A percentile compares a stretch with the other conserved stretches of the same genome.
phyloP scores from a whole-genome alignment of 2,113 vertebrate species.

The Heptranchias perlo region DNA sequence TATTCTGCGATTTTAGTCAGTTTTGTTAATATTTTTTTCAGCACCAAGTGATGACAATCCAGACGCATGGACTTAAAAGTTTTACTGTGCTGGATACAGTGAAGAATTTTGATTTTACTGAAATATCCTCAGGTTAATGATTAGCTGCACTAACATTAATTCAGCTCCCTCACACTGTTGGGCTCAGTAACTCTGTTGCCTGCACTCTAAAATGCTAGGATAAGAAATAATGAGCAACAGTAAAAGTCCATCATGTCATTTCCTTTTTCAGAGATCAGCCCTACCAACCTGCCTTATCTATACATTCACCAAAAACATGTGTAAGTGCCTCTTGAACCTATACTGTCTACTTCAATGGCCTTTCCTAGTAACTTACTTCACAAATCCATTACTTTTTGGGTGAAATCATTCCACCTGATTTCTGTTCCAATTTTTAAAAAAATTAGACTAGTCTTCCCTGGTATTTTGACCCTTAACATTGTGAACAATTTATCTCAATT shows the following conservation, averaged over 20 bases:
- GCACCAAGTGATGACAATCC: background rate
- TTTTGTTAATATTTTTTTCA: background rate
- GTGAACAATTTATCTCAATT: no score
- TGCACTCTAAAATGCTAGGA: background rate
- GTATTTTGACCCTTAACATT: no score
- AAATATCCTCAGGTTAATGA: background rate
- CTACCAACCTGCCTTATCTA: background rate
- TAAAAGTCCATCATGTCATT: background rate
- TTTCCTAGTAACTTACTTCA: background rate
- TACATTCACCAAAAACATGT: background rate
- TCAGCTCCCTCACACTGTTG: background rate
- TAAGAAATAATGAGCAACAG: background rate
- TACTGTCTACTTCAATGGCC: background rate
- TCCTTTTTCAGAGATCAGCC: background rate
- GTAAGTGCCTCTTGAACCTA: background rate
- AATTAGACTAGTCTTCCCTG: no score
- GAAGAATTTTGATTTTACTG: background rate
- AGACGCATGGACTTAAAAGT: background rate
- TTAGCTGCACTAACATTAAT: background rate
- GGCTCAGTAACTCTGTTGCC: background rate
- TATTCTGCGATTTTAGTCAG: background rate
- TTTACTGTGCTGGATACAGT: background rate
- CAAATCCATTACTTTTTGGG: background rate
- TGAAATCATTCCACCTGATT: no score
- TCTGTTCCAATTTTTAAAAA: no score